Evolutionary conservation across 2,113 vertebrate species (phyloP), one percentile per base, ranked within the genome.

Genomic region (Cygnus buccinator): DNA sequence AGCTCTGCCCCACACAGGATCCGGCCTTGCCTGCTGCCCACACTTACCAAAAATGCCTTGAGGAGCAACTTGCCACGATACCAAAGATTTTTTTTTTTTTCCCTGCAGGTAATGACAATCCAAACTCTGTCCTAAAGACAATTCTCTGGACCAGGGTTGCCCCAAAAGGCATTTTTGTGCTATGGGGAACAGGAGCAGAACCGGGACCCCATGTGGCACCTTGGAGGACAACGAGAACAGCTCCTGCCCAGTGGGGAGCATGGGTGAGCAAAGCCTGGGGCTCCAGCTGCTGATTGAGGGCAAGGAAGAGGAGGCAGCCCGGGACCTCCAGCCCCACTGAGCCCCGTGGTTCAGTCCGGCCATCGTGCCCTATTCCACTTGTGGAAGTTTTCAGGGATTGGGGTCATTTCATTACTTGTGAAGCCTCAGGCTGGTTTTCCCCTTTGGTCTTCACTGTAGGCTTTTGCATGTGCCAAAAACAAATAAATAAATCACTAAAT

Each of bases 21-120:
- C 61, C 12, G 25, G 22, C 76, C 4, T 0, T 43, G 10, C 55
- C 89, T 55, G 75, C 92, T 88, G 65, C 76, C 94, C 71, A 57
- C 93, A 93, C 21, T 87, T 50, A 33, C 82, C 80, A 87, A 94
- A 57, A 96, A 96, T 44, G 65, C 87, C 92, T 85, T 72, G 66
- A 94, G 95, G 94, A 93, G 93, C 93, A 94, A 92, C 93, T 96
- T 94, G 74, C 89, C 79, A 71, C 0, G 70, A 98, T 96, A 96
- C 97, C 97, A 98, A 98, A 98, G 97, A 98, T 92, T 90, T 72
- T 91, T 92, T 90, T 91, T 71, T 91, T 88, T 44, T 1, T 4
- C 58, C 41, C 58, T 88, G 67, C 93, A 93, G 90, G 87, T 97
- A 96, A 89, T 82, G 97, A 98, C 97, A 98, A 97, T 97, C 97